Percentiles rank a stretch among this genome's conserved stretches.
phyloP scores from a whole-genome alignment of 23 tunicate species.

The Clavelina lepadiformis region DNA sequence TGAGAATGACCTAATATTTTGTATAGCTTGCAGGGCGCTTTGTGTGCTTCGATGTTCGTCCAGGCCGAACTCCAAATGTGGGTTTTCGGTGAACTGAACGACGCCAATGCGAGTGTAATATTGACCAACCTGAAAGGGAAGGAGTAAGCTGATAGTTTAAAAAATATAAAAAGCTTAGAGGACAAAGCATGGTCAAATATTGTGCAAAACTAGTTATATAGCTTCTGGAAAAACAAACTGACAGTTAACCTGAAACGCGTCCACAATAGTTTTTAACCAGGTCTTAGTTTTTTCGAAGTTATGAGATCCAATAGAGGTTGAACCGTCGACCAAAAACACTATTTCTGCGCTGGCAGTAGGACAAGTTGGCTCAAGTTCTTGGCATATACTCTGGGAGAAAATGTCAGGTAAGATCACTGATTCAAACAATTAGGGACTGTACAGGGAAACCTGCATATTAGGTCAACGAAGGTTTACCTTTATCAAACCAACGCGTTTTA shows the following conservation, averaged over 20 bases:
- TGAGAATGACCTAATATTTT: constrained; percentile 55
- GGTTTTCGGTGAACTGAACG: constrained; percentile 51
- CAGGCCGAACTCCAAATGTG: constrained; percentile 51
- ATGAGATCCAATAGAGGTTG: constrained; percentile 35
- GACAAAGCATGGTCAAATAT: too few species aligned
- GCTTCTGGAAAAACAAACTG: background rate
- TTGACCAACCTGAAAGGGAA: constrained; percentile 41
- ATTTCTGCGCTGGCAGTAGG: constrained; percentile 63
- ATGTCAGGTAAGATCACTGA: too few species aligned
- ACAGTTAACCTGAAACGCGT: constrained; percentile 54
- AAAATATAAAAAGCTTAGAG: background rate
- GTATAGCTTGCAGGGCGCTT: constrained; percentile 46
- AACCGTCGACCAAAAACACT: constrained; percentile 76
- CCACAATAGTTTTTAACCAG: constrained; percentile 72
- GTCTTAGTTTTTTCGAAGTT: constrained; percentile 67
- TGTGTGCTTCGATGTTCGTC: constrained; percentile 40
- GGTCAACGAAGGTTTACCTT: too few species aligned
- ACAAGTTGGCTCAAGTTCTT: constrained; percentile 57
- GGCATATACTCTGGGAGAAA: constrained; percentile 57
- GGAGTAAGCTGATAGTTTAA: background rate
- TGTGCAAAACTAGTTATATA: background rate
- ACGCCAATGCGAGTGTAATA: constrained; percentile 57
- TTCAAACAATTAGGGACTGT: too few species aligned
- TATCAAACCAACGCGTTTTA: constrained; percentile 72
- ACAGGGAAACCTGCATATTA: too few species aligned